Evolutionary conservation across 2,888 invertebrate species (phyloP).

Genomic region (Microctonus brassicae): DNA sequence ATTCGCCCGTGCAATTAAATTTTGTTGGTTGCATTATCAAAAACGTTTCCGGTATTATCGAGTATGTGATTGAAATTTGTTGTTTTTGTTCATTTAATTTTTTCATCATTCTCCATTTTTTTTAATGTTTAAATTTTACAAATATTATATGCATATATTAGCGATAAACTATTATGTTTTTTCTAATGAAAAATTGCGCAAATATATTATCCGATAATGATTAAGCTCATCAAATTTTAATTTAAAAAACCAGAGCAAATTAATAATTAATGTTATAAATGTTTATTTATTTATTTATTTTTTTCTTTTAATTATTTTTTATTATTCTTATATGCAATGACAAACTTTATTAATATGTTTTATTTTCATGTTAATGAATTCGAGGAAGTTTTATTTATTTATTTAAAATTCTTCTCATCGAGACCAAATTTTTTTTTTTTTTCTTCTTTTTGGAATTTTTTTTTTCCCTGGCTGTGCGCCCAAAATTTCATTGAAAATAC

Average conservation of each 20-base stretch:
- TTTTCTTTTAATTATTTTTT: conserved; percentile 23
- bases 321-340: conserved; percentile 22
- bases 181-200: conserved; percentile 57
- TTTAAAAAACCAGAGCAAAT: background rate
- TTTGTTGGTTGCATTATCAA: background rate
- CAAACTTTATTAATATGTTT: conserved; percentile 26
- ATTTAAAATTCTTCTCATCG: background rate
- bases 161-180: conserved; percentile 51
- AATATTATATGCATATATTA: conserved; percentile 52
- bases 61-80: background rate
- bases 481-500: conserved; percentile 16
- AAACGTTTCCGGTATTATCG: conserved; percentile 8
- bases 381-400: background rate
- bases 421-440: conserved; percentile 3
- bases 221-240: conserved; percentile 55
- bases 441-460: no score
- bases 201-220: conserved; percentile 58
- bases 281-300: no score
- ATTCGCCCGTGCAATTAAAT: background rate
- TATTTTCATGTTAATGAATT: conserved; percentile 24
- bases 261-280: background rate
- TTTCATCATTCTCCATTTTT: conserved; percentile 17
- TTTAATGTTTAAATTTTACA: conserved; percentile 36
- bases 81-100: background rate
- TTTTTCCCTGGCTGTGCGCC: background rate